phyloP scores from a whole-genome alignment of 2,113 vertebrate species.

The Cygnus buccinator region DNA sequence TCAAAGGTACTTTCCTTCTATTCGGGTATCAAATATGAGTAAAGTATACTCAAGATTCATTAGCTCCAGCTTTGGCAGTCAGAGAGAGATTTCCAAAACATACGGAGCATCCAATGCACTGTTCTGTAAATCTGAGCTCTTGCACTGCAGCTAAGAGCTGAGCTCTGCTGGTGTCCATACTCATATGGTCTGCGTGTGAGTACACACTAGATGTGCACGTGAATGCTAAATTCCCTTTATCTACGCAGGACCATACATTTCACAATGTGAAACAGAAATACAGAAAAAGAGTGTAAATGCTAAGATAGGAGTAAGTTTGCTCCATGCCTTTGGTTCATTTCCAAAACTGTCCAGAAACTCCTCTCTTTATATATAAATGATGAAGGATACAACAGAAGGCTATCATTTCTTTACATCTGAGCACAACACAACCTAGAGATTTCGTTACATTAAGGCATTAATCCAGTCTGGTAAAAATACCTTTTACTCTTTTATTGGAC shows the following conservation, averaged over 20 bases:
- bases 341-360: background rate
- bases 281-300: background rate
- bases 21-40: background rate
- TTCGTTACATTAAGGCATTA: background rate
- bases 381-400: background rate
- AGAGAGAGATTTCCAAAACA: background rate
- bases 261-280: background rate
- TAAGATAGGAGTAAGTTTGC: background rate
- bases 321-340: background rate
- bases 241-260: background rate
- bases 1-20: background rate
- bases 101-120: rapidly evolving
- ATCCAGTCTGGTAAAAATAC: background rate
- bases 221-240: background rate
- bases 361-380: background rate
- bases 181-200: background rate
- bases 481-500: background rate
- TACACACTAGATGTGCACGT: background rate
- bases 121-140: background rate
- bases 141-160: background rate
- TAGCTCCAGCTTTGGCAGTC: background rate
- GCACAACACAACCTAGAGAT: background rate
- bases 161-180: background rate
- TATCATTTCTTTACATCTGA: background rate
- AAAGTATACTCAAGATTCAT: background rate